Evolutionary conservation across 2,888 invertebrate species (phyloP), one percentile per base, ranked within the genome.

Genomic region (Drosophila limbata): DNA sequence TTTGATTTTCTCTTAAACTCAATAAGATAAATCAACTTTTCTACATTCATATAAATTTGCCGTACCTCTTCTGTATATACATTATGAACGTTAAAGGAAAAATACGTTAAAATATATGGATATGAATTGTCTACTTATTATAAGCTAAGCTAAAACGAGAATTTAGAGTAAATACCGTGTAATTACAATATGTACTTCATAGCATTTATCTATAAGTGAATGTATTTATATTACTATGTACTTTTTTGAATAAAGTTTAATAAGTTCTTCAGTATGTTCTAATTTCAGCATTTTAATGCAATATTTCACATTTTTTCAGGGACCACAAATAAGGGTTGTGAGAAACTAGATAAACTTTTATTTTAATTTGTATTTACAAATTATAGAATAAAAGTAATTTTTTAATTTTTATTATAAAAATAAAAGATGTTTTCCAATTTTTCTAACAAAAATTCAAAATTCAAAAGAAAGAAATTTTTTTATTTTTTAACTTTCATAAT

Each of bases 241-340:
- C 51, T 51, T 35, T 51, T 51, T 37, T n/a, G 13, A 51, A 51
- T 51, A 51, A 51, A 51, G 35, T n/a, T 35, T 51, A 51, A 50
- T 17, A 33, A 50, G 31, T 33, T 50, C 17, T 25, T 25, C 25
- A 25, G 25, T 25, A 25, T 25, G 25, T 25, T 25, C 25, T 25
- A 6, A 25, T 5, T 25, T 25, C 5, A 25, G 5, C 25, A 25
- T 1, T 25, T 25, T 25, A 25, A 25, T 4, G 21, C 21, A 25
- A 25, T 4, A 19, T 19, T 19, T 19, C 19, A 25, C 21, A 5
- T 25, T 1, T 25, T 25, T 25, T 25, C 25, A n/a, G n/a, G n/a
- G n/a, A n/a, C n/a, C n/a, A n/a, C n/a, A n/a, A n/a, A n/a, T n/a
- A n/a, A n/a, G n/a, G n/a, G n/a, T n/a, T n/a, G n/a, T n/a, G n/a